Base-by-base conservation (phyloP, 2,797 vertebrate species). In the Anableps anableps region DNA sequence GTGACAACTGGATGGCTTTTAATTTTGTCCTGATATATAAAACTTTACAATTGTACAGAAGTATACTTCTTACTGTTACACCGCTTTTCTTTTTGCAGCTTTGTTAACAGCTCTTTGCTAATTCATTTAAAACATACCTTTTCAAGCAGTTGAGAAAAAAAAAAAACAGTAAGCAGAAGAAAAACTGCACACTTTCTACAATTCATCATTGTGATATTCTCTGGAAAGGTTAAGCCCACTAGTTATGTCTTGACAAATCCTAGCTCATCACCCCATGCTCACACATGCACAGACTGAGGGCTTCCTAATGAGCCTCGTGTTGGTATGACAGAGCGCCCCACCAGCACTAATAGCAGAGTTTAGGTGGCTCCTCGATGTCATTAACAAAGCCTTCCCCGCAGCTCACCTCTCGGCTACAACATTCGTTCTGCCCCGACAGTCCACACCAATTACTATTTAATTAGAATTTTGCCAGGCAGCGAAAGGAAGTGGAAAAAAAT, bases 191-290 rank as follows among this genome's bases (percentile, higher is more conserved):
- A 41, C 4, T 74, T 26, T 77, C 55, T 10, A 5, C 3, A 26
- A 80, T 77, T 82, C 53, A 78, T 80, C 78, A 74, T 41, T 80
- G 80, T 84, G 76, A 80, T 82, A 73, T 77, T 78, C 78, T 70
- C 66, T 78, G 86, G 80, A 89, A 90, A 90, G 88, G 88, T 90
- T 84, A 83, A 84, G 70, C 62, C 73, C 76, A 81, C 76, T 71
- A 66, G 82, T 80, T 78, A 77, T 74, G 77, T 83, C 82, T 77
- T 83, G 79, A 78, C 83, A 89, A 87, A 85, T 79, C 83, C 79
- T 78, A 77, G 83, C 80, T 78, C 84, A 62, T 80, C 83, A 71
- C 58, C 64, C 77, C 75, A 68, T 38, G 14, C 75, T 60, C 83
- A 68, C 70, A 43, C 53, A 48, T 55, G 19, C 26, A n/a, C 75